Conservation (phyloP, 2,113 vertebrate genomes). For the Gnathonemus longibarbis region DNA sequence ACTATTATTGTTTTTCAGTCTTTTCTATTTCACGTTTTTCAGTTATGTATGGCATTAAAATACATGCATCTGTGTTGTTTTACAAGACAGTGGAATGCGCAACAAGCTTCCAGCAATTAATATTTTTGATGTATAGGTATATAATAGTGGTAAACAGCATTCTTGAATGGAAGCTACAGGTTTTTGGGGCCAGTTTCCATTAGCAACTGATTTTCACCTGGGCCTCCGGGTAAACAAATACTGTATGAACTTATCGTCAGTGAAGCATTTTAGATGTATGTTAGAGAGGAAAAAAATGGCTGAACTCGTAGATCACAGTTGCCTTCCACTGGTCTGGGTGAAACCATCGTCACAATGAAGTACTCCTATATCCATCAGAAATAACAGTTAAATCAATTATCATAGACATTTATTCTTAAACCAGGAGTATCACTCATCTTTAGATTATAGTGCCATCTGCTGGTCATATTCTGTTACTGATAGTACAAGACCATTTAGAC, state of each 20-base stretch:
- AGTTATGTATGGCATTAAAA: not conserved
- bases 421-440: not conserved
- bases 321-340: not conserved
- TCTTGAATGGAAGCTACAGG: not conserved
- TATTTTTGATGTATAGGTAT: not conserved
- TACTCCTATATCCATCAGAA: not conserved
- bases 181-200: not conserved
- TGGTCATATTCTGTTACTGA: constrained; percentile 31
- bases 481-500: not conserved
- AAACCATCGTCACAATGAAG: not conserved
- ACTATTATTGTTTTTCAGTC: not conserved
- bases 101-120: not conserved
- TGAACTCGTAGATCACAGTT: not conserved
- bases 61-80: not conserved
- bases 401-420: not conserved
- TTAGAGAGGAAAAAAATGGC: not conserved
- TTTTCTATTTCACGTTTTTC: not conserved
- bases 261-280: not conserved
- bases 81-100: not conserved
- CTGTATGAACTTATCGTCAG: not conserved
- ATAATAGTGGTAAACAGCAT: not conserved
- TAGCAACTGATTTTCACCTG: not conserved
- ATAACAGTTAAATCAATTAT: not conserved
- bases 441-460: constrained; percentile 36
- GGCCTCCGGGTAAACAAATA: not conserved